Percentiles rank a stretch among this genome's conserved stretches.
Evolutionary conservation across 2,113 vertebrate genomes (phyloP).

Genomic region (Otocyon megalotis): DNA sequence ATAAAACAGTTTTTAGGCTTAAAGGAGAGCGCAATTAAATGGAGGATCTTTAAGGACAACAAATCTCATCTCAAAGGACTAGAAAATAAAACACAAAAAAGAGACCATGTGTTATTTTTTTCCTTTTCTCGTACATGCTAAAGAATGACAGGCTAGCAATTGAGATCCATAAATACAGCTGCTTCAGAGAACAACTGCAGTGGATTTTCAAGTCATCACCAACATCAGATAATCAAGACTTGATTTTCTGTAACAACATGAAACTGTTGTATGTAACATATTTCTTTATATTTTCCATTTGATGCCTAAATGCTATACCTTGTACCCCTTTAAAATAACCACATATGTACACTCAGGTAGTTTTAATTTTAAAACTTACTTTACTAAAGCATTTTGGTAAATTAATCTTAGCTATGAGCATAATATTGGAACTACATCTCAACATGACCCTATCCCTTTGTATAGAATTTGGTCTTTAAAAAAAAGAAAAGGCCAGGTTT

Average conservation of each 20-base stretch:
- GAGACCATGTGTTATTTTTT: background rate
- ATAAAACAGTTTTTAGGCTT: constrained; percentile 71
- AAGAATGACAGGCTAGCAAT: background rate
- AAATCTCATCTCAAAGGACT: constrained; percentile 29
- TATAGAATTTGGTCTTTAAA: constrained; percentile 29
- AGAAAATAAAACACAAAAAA: constrained; percentile 38
- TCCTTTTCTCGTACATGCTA: background rate
- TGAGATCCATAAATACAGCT: constrained; percentile 5
- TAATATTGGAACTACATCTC: constrained; percentile 3
- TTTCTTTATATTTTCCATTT: constrained; percentile 47
- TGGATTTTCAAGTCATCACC: constrained; percentile 16
- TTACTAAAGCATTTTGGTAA: constrained; percentile 49
- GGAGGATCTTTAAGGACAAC: constrained; percentile 8
- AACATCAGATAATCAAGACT: constrained; percentile 38
- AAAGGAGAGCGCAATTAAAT: constrained; percentile 30
- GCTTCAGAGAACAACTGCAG: constrained; percentile 10
- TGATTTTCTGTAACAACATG: background rate
- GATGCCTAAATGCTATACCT: constrained; percentile 6
- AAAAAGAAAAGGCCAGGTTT: background rate
- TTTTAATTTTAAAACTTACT: constrained; percentile 49
- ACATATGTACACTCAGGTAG: background rate
- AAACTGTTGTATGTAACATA: background rate
- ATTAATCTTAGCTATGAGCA: constrained; percentile 17
- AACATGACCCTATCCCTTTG: background rate
- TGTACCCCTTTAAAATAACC: constrained; percentile 48